Conservation (phyloP, 2,797 vertebrate species). For the Propithecus perrieri region DNA sequence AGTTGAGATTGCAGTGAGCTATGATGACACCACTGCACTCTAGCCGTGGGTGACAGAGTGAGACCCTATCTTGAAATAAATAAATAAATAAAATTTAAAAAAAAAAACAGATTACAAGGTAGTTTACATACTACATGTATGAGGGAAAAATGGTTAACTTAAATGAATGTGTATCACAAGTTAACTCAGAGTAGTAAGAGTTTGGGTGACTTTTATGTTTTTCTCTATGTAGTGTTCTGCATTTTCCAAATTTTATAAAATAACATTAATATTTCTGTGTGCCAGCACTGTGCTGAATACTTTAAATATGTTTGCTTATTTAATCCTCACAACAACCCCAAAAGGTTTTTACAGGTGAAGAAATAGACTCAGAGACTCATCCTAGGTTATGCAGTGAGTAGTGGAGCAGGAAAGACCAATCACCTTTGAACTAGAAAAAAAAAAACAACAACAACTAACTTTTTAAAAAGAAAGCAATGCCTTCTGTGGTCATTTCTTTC, state of each 20-base stretch:
- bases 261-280: not conserved
- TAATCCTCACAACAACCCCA: not conserved
- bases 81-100: not conserved
- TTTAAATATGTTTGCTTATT: not conserved
- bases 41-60: not conserved
- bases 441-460: not conserved
- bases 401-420: not conserved
- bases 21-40: not conserved
- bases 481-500: not conserved
- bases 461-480: not conserved
- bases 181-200: not conserved
- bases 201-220: not conserved
- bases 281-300: not conserved
- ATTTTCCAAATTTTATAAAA: slow-evolving; percentile 43
- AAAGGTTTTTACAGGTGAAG: not conserved
- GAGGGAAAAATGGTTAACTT: not conserved
- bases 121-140: not conserved
- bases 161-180: not conserved
- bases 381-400: not conserved
- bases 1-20: too few species aligned
- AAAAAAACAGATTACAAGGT: not conserved
- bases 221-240: not conserved
- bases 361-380: not conserved
- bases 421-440: not conserved
- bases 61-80: not conserved